Base-by-base conservation (phyloP, 2,888 invertebrate species). In the Nemotelus nigrinus region DNA sequence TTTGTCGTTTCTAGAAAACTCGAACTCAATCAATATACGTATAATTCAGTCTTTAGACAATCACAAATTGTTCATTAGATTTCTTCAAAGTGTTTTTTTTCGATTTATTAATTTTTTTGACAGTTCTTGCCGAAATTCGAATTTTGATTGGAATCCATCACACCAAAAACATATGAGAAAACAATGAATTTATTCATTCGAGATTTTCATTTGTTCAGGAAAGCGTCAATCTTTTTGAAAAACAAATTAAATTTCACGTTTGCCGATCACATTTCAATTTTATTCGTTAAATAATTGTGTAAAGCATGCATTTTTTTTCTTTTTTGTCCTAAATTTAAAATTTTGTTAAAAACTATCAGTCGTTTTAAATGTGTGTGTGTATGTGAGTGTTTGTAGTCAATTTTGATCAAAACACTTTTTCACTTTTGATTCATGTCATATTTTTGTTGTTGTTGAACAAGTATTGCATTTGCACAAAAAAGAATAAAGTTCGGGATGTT, bases 21-120 rank as follows among this genome's bases (percentile, higher is more conserved):
- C 47, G 7, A 44, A 71, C 41, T 5, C 76, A 65, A 76, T 64
- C n/a, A 60, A 58, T 72, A 72, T 45, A 77, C 58, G 78, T 71
- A 77, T 82, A 83, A 82, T 83, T 83, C 83, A 83, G 83, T 83
- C 83, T 83, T 83, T 79, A 82, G 82, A 82, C 83, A 82, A 83
- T 83, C 83, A 83, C 83, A 83, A 83, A 83, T 83, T 82, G 81
- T 82, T 83, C 80, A 82, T 82, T 80, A 80, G 81, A 82, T 81
- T 77, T 80, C n/a, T 53, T 8, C 50, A n/a, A 44, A 65, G 44
- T 10, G 43, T 70, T 53, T 43, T 57, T 76, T 76, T 60, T 25
- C 25, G 25, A 25, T 25, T 25, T 25, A 25, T 25, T 25, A 25
- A 1, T 25, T 25, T 25, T 25, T 25, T 25, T 25, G 25, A 25